phyloP scores from a whole-genome alignment of 2,797 vertebrate species.

The Lithobates sylvaticus region DNA sequence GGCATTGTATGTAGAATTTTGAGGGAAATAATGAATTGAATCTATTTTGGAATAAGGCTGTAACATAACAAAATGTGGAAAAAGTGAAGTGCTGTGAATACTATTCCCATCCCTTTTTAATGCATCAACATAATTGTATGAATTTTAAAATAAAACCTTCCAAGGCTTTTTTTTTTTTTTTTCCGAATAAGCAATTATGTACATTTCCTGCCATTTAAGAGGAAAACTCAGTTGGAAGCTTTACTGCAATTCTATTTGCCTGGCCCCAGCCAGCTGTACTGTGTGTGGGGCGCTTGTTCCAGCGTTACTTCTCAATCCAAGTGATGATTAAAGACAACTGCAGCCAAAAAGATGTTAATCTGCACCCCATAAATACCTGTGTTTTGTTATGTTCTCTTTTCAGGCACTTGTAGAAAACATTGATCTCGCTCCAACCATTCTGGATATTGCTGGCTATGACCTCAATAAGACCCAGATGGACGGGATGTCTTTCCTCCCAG shows the following conservation, averaged over 20 bases:
- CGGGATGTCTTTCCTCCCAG: constrained; percentile 88
- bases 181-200: neutral
- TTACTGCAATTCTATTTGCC: neutral
- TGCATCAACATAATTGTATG: neutral
- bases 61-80: no score
- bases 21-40: no score
- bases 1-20: no score
- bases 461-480: constrained; percentile 94
- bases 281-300: neutral
- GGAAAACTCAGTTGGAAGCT: neutral
- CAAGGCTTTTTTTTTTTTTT: neutral
- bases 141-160: neutral
- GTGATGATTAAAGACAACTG: neutral
- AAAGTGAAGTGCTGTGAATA: no score
- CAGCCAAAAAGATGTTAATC: neutral
- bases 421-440: constrained; percentile 93
- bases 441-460: constrained; percentile 91
- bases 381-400: constrained; percentile 8
- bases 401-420: constrained; percentile 93
- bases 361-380: constrained; percentile 14
- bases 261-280: neutral
- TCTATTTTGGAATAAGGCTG: no score
- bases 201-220: neutral
- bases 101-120: neutral
- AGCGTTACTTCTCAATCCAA: neutral